Conservation (phyloP, 2,888 invertebrate genomes). For the Cinara cedri region DNA sequence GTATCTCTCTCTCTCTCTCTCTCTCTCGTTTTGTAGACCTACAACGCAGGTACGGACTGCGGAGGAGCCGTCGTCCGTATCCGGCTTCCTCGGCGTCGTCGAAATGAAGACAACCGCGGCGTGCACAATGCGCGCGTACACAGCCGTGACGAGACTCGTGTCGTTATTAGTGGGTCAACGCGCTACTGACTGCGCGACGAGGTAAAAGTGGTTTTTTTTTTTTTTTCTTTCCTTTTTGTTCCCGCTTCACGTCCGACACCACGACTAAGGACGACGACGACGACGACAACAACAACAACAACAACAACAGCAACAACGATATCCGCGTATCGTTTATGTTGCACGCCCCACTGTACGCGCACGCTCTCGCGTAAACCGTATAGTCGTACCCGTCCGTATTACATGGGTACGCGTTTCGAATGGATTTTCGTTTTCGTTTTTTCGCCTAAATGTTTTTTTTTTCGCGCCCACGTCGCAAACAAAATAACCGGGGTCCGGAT, state of each 20-base stretch:
- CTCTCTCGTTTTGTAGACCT: too few species aligned
- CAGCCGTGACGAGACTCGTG: conserved; percentile 41
- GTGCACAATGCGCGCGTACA: conserved; percentile 11
- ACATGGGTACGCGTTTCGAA: background rate
- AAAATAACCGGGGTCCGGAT: too few species aligned
- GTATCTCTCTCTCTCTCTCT: too few species aligned
- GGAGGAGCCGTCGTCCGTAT: background rate
- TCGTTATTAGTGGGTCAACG: conserved; percentile 53
- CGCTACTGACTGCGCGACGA: conserved; percentile 24
- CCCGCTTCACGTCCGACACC: conserved; percentile 9
- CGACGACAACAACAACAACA: background rate
- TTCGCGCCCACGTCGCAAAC: too few species aligned
- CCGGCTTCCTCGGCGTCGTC: conserved; percentile 44
- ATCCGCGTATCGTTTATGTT: conserved; percentile 15
- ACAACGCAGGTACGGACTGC: too few species aligned
- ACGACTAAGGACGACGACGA: too few species aligned
- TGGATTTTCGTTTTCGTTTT: background rate
- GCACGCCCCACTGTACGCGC: background rate
- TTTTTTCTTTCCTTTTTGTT: conserved; percentile 10
- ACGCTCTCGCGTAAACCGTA: too few species aligned
- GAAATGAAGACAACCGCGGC: conserved; percentile 47
- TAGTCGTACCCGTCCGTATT: too few species aligned
- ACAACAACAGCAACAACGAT: conserved; percentile 28
- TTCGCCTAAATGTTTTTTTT: too few species aligned
- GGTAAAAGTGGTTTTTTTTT: conserved; percentile 50